Conservation (phyloP, 2,113 vertebrate genomes). For the Trogon surrucura region DNA sequence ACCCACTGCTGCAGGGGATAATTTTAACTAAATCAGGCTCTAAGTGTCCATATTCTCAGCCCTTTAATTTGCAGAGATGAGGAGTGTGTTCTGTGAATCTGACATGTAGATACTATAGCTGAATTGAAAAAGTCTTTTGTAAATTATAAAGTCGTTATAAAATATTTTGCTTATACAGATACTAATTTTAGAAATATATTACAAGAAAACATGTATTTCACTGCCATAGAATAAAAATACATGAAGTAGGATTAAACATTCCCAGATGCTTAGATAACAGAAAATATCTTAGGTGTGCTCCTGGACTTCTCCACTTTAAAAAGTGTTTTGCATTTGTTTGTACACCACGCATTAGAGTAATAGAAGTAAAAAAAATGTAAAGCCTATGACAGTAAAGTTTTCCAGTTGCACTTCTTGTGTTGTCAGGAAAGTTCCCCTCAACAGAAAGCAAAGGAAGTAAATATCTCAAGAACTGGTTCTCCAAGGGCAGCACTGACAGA, state of each 20-base stretch:
- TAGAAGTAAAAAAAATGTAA: not conserved
- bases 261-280: not conserved
- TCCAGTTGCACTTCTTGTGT: not conserved
- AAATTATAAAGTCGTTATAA: conserved; percentile 5
- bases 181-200: not conserved
- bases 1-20: conserved; percentile 64
- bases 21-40: conserved; percentile 66
- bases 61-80: conserved; percentile 58
- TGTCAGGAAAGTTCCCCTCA: not conserved
- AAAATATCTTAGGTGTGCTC: not conserved
- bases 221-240: not conserved
- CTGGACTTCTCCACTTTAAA: not conserved
- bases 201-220: not conserved
- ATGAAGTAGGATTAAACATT: not conserved
- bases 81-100: conserved; percentile 14
- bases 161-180: conserved; percentile 29
- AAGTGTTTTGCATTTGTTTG: not conserved
- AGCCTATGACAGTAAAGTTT: not conserved
- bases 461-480: not conserved
- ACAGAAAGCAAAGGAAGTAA: not conserved
- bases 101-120: conserved; percentile 18
- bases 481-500: not conserved
- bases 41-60: conserved; percentile 49
- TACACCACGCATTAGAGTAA: not conserved
- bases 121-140: conserved; percentile 17